Evolutionary conservation across 2,888 invertebrate species (phyloP).

Genomic region (Pseudoips prasinana): DNA sequence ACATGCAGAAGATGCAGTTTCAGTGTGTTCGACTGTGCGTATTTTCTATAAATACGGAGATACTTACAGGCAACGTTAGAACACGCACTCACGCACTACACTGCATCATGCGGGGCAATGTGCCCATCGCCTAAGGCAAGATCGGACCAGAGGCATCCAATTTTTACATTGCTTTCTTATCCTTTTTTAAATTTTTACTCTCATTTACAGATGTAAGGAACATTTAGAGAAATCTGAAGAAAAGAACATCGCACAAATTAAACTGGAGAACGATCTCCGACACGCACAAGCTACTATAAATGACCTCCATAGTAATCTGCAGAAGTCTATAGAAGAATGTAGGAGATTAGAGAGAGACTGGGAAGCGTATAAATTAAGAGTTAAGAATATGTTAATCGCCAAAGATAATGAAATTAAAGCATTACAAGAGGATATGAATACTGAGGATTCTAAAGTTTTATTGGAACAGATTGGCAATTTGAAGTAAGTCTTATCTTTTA

Average conservation of each 20-base stretch:
- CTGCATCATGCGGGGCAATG: too few relatives aligned
- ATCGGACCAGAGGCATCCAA: too few relatives aligned
- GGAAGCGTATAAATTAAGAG: conserved; percentile 69
- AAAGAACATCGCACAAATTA: conserved; percentile 39
- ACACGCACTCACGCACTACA: too few relatives aligned
- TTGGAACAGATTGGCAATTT: conserved; percentile 57
- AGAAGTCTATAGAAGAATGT: conserved; percentile 56
- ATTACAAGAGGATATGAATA: conserved; percentile 52
- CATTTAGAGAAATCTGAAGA: conserved; percentile 40
- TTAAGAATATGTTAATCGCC: conserved; percentile 63
- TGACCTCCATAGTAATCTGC: conserved; percentile 52
- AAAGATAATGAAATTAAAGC: conserved; percentile 66
- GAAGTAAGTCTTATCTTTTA: conserved; percentile 61
- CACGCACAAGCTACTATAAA: conserved; percentile 57
- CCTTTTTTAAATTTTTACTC: not conserved
- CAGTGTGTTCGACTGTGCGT: too few relatives aligned
- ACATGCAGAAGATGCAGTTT: too few relatives aligned
- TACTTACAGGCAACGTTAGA: too few relatives aligned
- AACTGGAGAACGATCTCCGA: conserved; percentile 60
- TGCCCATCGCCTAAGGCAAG: too few relatives aligned
- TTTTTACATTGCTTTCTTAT: too few relatives aligned
- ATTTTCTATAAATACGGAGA: too few relatives aligned
- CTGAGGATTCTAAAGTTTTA: conserved; percentile 58
- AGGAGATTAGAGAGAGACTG: conserved; percentile 64
- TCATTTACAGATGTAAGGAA: conserved; percentile 42